Evolutionary conservation across 2,113 vertebrate species (phyloP).

Genomic region (Vanacampus margaritifer): DNA sequence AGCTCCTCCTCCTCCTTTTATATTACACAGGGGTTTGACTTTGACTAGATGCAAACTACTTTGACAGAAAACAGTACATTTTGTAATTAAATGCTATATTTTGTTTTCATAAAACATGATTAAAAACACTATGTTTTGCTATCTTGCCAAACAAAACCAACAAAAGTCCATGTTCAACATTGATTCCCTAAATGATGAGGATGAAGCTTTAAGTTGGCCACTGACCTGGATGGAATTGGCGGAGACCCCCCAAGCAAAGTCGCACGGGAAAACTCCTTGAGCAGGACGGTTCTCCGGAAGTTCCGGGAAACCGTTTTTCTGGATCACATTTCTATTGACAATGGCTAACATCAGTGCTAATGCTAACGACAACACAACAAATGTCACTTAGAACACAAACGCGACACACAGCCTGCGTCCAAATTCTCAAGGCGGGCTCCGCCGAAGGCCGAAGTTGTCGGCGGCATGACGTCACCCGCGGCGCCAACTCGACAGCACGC

Average conservation of each 20-base stretch:
- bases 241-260: constrained; percentile 90
- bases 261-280: constrained; percentile 84
- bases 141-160: background rate
- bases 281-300: constrained; percentile 82
- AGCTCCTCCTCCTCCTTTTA: too few relatives aligned
- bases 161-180: background rate
- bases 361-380: background rate
- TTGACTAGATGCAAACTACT: too few relatives aligned
- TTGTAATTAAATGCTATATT: too few relatives aligned
- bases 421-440: too few relatives aligned
- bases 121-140: too few relatives aligned
- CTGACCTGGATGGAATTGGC: constrained; percentile 88
- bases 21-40: too few relatives aligned
- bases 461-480: too few relatives aligned
- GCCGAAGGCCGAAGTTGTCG: too few relatives aligned
- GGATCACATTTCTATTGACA: constrained; percentile 79
- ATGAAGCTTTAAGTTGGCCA: constrained; percentile 41
- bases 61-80: too few relatives aligned
- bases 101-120: too few relatives aligned
- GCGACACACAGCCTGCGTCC: background rate
- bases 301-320: constrained; percentile 89
- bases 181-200: background rate
- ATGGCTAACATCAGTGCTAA: background rate
- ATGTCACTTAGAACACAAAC: background rate
- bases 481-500: too few relatives aligned